phyloP scores from a whole-genome alignment of 2,113 vertebrate species.

The Scomber scombrus region DNA sequence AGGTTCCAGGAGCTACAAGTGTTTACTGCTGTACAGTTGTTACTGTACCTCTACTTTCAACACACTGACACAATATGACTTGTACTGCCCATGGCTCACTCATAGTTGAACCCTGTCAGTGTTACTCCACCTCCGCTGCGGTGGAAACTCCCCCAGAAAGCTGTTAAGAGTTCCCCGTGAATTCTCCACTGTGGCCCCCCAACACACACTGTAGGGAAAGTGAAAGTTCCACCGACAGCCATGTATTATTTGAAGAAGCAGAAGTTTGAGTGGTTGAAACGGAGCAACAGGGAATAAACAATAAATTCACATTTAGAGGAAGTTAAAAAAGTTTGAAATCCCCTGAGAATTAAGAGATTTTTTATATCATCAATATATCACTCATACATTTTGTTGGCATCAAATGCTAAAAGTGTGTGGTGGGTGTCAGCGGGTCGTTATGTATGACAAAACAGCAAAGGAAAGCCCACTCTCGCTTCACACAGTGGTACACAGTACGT shows the following conservation, averaged over 20 bases:
- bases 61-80: neutral
- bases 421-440: neutral
- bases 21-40: neutral
- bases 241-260: slow-evolving; percentile 26
- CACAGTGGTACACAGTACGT: slow-evolving; percentile 20
- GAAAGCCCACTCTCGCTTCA: slow-evolving; percentile 58
- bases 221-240: slow-evolving; percentile 57
- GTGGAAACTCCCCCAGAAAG: slow-evolving; percentile 77
- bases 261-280: neutral
- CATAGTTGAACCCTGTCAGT: slow-evolving; percentile 11
- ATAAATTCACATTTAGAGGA: neutral
- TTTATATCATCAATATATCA: neutral
- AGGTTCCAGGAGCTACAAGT: neutral
- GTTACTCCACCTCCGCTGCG: slow-evolving; percentile 55
- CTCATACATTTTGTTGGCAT: neutral
- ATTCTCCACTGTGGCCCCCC: slow-evolving; percentile 41
- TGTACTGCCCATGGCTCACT: slow-evolving; percentile 7
- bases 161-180: slow-evolving; percentile 63
- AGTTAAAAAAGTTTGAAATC: neutral
- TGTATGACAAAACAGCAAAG: slow-evolving; percentile 27
- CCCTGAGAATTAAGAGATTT: neutral
- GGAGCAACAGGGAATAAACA: neutral
- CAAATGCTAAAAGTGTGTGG: slow-evolving; percentile 26
- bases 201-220: slow-evolving; percentile 50
- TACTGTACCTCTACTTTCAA: slow-evolving; percentile 17